Evolutionary conservation across 1,140 invertebrate species (phyloP), one percentile per base, ranked within the genome.

Genomic region (Bactericera cockerelli): DNA sequence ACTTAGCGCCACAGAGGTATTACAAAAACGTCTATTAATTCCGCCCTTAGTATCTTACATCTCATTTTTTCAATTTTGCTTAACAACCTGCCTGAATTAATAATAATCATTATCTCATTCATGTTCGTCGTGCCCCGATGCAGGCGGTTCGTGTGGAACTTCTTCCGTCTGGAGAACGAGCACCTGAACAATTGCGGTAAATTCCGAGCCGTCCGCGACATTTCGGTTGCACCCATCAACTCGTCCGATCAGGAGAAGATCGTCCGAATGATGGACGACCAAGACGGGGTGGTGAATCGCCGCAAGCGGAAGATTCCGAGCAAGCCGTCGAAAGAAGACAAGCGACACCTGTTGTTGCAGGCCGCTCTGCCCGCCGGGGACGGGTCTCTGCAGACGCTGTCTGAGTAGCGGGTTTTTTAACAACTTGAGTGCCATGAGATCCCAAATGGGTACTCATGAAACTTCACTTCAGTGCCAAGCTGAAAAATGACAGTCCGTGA

Each of bases 131-230:
- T 26, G 6, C 22, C 56, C 28, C 25, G 49, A 57, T 62, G 25
- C 61, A 81, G 82, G 65, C 74, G 89, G 59, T 94, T 93, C 70
- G 79, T 93, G 14, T 93, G 90, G 91, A 93, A 93, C 70, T 94
- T 87, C 70, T 91, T 93, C 72, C 89, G 91, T 13, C 72, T 93
- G 61, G 90, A 94, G 73, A 93, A 94, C 72, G 90, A 93, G 70
- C 90, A 94, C 79, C 73, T 93, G 16, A 94, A 94, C 73, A 93
- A 94, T 73, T 93, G 90, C 74, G 89, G 90, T 74, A 87, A 93
- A 72, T 93, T 94, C 72, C 76, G 90, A 70, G 90, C 90, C 1
- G 89, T 93, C 1, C 72, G 90, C 59, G 89, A 93, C 69, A 94
- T 94, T 63, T 90, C 85, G 2, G 84, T 93, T 24, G 87, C 85